These are phyloP conservation scores for Notechis scutatus DNA, from an alignment of 2,113 vertebrate genomes.

Conservation along the genomic window DNA sequence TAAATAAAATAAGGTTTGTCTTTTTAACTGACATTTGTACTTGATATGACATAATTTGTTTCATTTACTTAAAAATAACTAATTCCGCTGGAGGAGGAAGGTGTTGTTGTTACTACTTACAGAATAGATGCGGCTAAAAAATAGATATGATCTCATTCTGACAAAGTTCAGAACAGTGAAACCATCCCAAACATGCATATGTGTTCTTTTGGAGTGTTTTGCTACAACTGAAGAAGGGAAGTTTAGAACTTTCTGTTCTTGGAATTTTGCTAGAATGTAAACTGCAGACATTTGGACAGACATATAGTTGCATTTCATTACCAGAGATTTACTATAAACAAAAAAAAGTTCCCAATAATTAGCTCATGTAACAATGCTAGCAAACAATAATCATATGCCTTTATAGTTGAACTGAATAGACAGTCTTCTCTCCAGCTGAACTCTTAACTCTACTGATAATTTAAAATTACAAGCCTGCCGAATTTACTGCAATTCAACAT, in stretches of 20 bases:
- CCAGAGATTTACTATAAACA: neutral
- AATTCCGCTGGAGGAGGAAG: conserved; percentile 39
- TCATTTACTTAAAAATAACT: conserved; percentile 51
- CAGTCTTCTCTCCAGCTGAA: neutral
- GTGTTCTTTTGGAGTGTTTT: conserved; percentile 18
- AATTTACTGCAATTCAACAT: neutral
- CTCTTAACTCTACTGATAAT: neutral
- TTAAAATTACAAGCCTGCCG: neutral
- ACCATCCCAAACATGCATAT: conserved; percentile 1
- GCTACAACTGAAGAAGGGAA: conserved; percentile 31
- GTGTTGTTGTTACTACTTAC: conserved; percentile 54
- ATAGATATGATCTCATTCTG: conserved; percentile 59
- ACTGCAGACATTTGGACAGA: neutral
- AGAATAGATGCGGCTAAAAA: conserved; percentile 53
- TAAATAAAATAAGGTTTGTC: neutral
- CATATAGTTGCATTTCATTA: neutral
- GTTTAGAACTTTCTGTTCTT: conserved; percentile 9
- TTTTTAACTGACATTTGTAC: conserved; percentile 18
- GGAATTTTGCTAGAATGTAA: conserved; percentile 29
- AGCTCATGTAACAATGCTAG: neutral
- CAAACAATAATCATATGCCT: conserved; percentile 6
- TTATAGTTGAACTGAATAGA: neutral
- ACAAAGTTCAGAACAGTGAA: conserved; percentile 61
- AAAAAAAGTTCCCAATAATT: neutral
- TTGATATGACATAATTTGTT: conserved; percentile 32